Evolutionary conservation across 2,113 vertebrate genomes (phyloP).

Genomic region (Probosciger aterrimus): DNA sequence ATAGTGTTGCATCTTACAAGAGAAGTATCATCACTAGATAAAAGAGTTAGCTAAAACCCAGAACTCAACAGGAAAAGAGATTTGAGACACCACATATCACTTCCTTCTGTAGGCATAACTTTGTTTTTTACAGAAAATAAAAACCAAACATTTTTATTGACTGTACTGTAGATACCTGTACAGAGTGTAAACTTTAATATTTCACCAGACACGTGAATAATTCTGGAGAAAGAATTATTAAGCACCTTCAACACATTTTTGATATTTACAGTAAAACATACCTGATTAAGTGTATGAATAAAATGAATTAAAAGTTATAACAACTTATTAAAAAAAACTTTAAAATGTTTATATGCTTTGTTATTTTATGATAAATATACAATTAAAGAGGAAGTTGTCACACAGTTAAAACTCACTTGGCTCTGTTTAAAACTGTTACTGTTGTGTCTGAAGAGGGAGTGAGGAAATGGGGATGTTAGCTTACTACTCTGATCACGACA

Average conservation of each 20-base stretch:
- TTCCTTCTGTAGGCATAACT: background rate
- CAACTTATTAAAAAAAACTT: slow-evolving; percentile 54
- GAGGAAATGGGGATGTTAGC: background rate
- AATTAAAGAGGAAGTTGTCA: slow-evolving; percentile 14
- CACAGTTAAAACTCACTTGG: slow-evolving; percentile 4
- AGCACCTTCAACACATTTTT: slow-evolving; percentile 78
- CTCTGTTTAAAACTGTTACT: slow-evolving; percentile 3
- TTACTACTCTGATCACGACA: background rate
- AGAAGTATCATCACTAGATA: background rate
- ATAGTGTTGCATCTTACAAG: background rate
- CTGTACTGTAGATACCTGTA: slow-evolving; percentile 55
- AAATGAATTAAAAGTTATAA: slow-evolving; percentile 54
- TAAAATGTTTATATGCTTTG: slow-evolving; percentile 55
- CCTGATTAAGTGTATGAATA: slow-evolving; percentile 58
- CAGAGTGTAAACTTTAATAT: slow-evolving; percentile 75
- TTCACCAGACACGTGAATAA: slow-evolving; percentile 60
- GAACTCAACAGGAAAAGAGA: background rate
- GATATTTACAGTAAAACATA: slow-evolving; percentile 57
- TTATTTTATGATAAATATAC: slow-evolving; percentile 68
- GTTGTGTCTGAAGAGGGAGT: background rate
- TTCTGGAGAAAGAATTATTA: slow-evolving; percentile 67
- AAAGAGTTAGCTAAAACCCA: background rate
- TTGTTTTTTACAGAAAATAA: slow-evolving; percentile 56
- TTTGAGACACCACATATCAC: background rate
- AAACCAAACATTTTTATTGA: slow-evolving; percentile 56